Percentiles rank a stretch among this genome's conserved stretches.
Conservation (phyloP, 2,113 vertebrate genomes). For the Grammomys dolichurus region DNA sequence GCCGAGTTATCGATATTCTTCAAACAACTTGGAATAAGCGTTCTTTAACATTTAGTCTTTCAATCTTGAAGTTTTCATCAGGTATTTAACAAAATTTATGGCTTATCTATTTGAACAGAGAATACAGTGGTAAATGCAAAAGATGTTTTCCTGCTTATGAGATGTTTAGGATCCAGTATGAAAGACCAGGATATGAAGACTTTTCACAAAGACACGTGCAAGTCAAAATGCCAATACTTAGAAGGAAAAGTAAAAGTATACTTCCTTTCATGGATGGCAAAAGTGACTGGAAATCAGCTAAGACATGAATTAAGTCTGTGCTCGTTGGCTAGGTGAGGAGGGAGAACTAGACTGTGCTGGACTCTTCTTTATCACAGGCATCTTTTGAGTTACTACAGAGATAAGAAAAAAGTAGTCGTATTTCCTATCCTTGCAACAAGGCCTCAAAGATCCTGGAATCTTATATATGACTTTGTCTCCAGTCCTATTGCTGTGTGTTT, state of each 20-base stretch:
- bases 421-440: background rate
- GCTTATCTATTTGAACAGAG: background rate
- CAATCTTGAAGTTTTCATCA: background rate
- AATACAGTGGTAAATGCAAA: background rate
- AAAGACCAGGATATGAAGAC: background rate
- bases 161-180: constrained; percentile 15
- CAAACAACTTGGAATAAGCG: constrained; percentile 1
- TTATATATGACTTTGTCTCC: background rate
- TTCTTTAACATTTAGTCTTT: background rate
- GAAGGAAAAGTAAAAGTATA: background rate
- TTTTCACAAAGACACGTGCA: constrained; percentile 34
- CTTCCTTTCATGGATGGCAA: background rate
- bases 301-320: background rate
- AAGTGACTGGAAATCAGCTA: background rate
- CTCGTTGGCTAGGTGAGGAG: background rate
- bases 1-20: background rate
- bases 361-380: background rate
- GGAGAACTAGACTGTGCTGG: background rate
- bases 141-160: background rate
- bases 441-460: background rate
- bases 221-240: background rate
- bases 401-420: constrained; percentile 10
- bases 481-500: background rate
- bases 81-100: constrained; percentile 6
- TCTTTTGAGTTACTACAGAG: background rate